Base-by-base conservation (phyloP, 2,888 invertebrate species). In the Drosophila limbata region DNA sequence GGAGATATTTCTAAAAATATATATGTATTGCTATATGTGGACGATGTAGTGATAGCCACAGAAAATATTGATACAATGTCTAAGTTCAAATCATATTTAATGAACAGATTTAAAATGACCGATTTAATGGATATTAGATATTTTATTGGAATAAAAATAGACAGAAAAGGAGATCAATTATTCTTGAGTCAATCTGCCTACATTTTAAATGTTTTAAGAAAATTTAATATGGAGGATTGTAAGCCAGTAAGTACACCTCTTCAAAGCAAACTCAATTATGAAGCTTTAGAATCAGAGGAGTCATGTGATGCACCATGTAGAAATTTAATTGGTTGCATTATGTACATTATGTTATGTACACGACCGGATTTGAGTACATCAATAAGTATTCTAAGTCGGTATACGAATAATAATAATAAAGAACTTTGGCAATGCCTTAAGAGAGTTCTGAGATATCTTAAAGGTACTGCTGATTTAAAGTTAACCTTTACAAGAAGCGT, bases 341-440 rank as follows among this genome's bases (percentile, higher is more conserved):
- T 68, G 73, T 73, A 68, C 42, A 45, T 71, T 39, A 79, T 74
- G 74, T 50, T 79, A 48, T 81, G 75, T 45, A 76, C 73, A 51
- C 66, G 75, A 4, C 75, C 77, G 9, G 74, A 61, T 9, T 56
- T 78, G 25, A 66, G 70, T 70, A 65, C 67, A 42, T 55, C 75
- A 19, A 51, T 76, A 42, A 74, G 61, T 52, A 73, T 75, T 48
- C 57, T 73, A 39, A 74, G 79, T 47, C 35, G 80, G 60, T 74
- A 79, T 70, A 57, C 55, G 13, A 78, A 84, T 48, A 75, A 79
- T 17, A 79, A 78, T 40, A 84, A 73, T 42, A 77, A 61, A 48
- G 75, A 81, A 55, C 21, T 84, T 40, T 81, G 83, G 78, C 68
- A 80, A 64, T 71, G 62, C 40, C 55, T 77, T 8, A 75, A 81